phyloP scores from a whole-genome alignment of 1,140 invertebrate genomes.

The Zaprionus ghesquierei region DNA sequence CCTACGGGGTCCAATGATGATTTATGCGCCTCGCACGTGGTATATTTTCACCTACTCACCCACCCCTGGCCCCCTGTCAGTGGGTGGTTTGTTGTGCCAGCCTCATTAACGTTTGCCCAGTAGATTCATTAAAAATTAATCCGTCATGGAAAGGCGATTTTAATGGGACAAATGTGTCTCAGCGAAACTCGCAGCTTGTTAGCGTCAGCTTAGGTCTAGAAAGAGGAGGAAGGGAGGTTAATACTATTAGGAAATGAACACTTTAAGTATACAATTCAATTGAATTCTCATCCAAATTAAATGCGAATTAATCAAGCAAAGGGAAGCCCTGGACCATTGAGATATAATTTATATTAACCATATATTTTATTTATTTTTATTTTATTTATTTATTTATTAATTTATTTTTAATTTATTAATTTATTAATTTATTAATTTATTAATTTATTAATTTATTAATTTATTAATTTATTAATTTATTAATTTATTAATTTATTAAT shows the following conservation, averaged over 20 bases:
- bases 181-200: conserved; percentile 54
- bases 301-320: background rate
- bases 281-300: background rate
- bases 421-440: too few species aligned
- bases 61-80: background rate
- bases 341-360: background rate
- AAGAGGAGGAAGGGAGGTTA: background rate
- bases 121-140: conserved; percentile 77
- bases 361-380: background rate
- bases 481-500: too few species aligned
- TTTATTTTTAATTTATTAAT: too few species aligned
- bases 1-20: conserved; percentile 65
- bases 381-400: background rate
- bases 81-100: conserved; percentile 55
- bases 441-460: too few species aligned
- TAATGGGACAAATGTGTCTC: conserved; percentile 48
- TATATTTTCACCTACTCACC: conserved; percentile 22
- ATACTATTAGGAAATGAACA: background rate
- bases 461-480: too few species aligned
- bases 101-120: conserved; percentile 65
- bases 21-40: conserved; percentile 66
- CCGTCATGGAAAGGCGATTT: conserved; percentile 54
- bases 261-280: background rate
- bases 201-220: conserved; percentile 50
- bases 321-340: background rate